These are phyloP conservation scores for Myiothlypis chrysogaster DNA, from an alignment of 2,797 vertebrate species.

Conservation along the genomic window DNA sequence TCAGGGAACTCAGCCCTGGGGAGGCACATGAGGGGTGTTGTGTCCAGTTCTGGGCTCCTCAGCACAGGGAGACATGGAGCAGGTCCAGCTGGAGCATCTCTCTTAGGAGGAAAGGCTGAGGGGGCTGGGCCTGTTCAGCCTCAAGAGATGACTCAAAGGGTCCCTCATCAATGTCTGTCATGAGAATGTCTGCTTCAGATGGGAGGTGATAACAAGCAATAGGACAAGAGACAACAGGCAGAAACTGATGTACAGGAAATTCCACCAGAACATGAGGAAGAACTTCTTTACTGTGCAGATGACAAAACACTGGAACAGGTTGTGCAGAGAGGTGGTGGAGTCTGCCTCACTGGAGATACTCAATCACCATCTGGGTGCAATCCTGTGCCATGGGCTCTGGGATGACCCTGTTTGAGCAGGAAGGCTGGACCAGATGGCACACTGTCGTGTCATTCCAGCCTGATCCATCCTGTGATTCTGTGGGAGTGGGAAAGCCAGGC, in stretches of 20 bases:
- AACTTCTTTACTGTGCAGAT: background rate
- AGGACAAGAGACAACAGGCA: fast-evolving
- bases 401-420: background rate
- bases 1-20: background rate
- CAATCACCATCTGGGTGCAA: background rate
- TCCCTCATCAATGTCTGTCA: background rate
- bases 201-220: fast-evolving
- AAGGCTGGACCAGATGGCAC: background rate
- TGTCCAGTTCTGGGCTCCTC: background rate
- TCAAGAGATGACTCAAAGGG: fast-evolving
- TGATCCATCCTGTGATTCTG: background rate
- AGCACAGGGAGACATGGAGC: background rate
- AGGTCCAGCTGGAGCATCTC: too few species aligned
- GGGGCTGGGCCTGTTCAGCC: background rate
- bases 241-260: background rate
- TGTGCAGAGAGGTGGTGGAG: fast-evolving
- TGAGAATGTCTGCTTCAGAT: too few species aligned
- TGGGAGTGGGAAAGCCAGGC: background rate
- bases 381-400: background rate
- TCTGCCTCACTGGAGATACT: background rate
- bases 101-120: background rate
- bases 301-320: fast-evolving
- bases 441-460: background rate
- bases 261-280: background rate
- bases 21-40: fast-evolving